phyloP scores from a whole-genome alignment of 2,888 invertebrate species.

The Mythimna pallens region DNA sequence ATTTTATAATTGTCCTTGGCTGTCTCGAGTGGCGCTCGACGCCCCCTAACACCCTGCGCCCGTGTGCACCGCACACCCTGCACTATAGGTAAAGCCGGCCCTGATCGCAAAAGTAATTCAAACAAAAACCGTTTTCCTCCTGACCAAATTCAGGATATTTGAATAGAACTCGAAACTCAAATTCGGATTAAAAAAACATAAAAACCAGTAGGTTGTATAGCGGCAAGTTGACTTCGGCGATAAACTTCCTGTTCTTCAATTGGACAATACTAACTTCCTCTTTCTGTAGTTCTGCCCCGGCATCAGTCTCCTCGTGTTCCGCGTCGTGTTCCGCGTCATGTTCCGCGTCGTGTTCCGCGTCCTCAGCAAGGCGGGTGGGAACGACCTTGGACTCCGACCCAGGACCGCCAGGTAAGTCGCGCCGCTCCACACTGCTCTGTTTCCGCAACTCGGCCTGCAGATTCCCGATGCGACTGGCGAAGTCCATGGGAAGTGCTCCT shows the following conservation, averaged over 20 bases:
- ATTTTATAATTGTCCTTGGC: too few species aligned
- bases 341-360: background rate
- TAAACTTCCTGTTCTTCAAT: background rate
- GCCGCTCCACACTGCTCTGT: background rate
- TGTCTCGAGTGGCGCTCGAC: too few species aligned
- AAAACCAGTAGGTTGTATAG: too few species aligned
- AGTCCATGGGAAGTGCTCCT: slow-evolving; percentile 39
- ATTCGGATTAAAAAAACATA: background rate
- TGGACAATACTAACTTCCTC: background rate
- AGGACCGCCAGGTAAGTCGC: too few species aligned
- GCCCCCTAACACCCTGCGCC: too few species aligned
- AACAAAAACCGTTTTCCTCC: too few species aligned
- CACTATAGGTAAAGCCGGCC: too few species aligned
- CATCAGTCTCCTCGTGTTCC: background rate
- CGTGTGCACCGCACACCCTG: too few species aligned
- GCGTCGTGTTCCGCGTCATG: too few species aligned
- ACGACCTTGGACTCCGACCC: too few species aligned
- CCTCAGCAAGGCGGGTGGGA: background rate
- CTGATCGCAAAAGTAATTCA: too few species aligned
- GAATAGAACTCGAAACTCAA: background rate
- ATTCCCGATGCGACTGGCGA: slow-evolving; percentile 7
- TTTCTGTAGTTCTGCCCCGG: background rate
- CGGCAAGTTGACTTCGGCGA: too few species aligned
- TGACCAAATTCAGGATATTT: background rate
- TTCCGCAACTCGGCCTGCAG: slow-evolving; percentile 19